Evolutionary conservation across 2,113 vertebrate species (phyloP).

Genomic region (Nyctibius bracteatus): DNA sequence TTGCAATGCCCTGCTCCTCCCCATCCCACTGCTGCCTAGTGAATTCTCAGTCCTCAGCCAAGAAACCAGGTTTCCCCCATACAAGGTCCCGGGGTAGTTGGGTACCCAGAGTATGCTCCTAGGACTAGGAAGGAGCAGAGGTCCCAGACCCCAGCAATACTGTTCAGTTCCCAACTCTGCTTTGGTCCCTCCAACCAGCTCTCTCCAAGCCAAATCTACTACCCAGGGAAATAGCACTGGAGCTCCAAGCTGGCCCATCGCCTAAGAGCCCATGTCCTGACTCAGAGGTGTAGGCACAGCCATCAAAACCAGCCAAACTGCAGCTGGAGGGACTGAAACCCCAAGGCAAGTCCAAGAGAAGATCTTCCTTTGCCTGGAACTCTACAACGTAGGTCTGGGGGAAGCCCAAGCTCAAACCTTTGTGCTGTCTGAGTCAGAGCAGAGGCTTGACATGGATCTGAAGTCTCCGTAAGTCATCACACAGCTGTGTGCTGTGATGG

Average conservation of each 20-base stretch:
- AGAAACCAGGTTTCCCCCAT: neutral
- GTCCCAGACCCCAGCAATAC: neutral
- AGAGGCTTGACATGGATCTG: neutral
- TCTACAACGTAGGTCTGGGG: rapidly evolving
- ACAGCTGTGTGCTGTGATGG: neutral
- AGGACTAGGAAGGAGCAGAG: neutral
- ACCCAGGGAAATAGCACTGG: neutral
- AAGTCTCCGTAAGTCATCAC: neutral
- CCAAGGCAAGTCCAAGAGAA: neutral
- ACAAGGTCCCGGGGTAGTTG: neutral
- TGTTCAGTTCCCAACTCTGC: neutral
- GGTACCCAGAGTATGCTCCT: neutral
- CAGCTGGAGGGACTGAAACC: neutral
- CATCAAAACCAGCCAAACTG: neutral
- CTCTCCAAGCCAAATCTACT: neutral
- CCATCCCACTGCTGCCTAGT: neutral
- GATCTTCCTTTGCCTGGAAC: neutral
- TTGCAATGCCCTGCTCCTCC: neutral
- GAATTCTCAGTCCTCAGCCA: neutral
- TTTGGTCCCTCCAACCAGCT: neutral
- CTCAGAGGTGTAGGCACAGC: neutral
- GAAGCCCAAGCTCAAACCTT: neutral
- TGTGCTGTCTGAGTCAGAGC: neutral
- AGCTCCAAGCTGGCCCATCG: neutral
- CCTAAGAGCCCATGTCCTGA: neutral